Base-by-base conservation (phyloP, 2,888 invertebrate genomes). In the Polydrusus tereticollis region DNA sequence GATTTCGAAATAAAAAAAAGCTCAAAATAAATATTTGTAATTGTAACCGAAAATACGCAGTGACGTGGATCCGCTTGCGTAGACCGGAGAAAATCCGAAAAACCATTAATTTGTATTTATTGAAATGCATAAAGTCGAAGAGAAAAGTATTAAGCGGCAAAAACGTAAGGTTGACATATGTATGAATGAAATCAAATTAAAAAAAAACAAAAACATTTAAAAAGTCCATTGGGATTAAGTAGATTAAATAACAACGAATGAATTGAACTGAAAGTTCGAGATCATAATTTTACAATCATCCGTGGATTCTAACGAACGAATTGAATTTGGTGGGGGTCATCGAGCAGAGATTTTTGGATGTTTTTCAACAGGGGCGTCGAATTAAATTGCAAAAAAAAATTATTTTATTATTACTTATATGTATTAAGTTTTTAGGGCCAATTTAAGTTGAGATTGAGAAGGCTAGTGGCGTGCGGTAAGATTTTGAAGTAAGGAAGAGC, bases 11-110 rank as follows among this genome's bases (percentile, higher is more conserved):
- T 59, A 55, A 70, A 72, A 69, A 16, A 72, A 75, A 70, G 63
- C 73, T 69, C 67, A 77, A 78, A 77, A 78, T 78, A 78, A 79
- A 78, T 78, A 77, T 78, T 77, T 78, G 77, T 76, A 78, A 78
- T 78, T 78, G 77, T 76, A 72, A 52, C 77, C 75, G 71, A 78
- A 78, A 78, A 78, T 78, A 78, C 29, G 20, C 57, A 29, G 43
- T 71, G 69, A 74, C 69, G 69, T 41, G 52, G 33, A 45, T 21
- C n/a, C 45, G 59, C 16, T 47, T 18, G 59, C 67, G 67, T 29
- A 16, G 38, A 68, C 18, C 14, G n/a, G 38, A 45, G 45, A 62
- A 60, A 45, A 14, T 60, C 20, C 60, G 33, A n/a, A 29, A 62
- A 62, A 45, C 45, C n/a, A 45, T 12, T 29, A 3, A 62, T 20